phyloP scores from a whole-genome alignment of 2,888 invertebrate genomes.

The Cyclophora punctaria region DNA sequence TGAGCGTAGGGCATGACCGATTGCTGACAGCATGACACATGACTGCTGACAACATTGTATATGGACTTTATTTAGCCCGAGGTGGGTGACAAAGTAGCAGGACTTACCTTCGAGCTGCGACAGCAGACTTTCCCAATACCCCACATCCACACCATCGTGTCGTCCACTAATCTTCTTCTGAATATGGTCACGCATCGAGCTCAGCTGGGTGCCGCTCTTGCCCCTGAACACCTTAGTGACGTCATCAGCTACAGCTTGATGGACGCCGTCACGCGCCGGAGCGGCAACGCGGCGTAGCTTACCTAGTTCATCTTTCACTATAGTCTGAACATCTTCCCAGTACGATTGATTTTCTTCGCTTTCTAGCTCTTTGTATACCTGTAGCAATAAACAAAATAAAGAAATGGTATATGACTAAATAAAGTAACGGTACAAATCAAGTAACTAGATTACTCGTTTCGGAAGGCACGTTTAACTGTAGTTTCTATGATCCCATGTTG shows the following conservation, averaged over 20 bases:
- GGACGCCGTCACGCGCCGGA: conserved; percentile 84
- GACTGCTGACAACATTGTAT: no score
- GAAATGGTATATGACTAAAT: no score
- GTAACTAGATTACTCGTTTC: no score
- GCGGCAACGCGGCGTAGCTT: conserved; percentile 86
- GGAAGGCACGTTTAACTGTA: no score
- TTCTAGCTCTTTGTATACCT: conserved; percentile 93
- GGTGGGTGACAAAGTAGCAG: conserved; percentile 5
- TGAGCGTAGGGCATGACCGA: no score
- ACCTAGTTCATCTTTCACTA: conserved; percentile 93
- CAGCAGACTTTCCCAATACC: conserved; percentile 97
- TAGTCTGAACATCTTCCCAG: conserved; percentile 97
- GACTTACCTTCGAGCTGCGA: conserved; percentile 89
- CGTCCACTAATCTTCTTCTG: conserved; percentile 88
- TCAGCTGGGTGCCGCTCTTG: conserved; percentile 91
- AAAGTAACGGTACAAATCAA: no score
- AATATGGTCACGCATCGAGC: conserved; percentile 88
- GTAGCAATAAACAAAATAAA: not conserved
- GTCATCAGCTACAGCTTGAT: conserved; percentile 92
- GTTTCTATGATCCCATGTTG: no score
- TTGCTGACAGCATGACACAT: no score
- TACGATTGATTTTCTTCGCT: conserved; percentile 90
- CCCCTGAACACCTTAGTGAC: conserved; percentile 90
- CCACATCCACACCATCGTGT: conserved; percentile 94
- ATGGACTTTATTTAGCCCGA: no score